Conservation (phyloP, 2,113 vertebrate species). For the Coryphaenoides rupestris region DNA sequence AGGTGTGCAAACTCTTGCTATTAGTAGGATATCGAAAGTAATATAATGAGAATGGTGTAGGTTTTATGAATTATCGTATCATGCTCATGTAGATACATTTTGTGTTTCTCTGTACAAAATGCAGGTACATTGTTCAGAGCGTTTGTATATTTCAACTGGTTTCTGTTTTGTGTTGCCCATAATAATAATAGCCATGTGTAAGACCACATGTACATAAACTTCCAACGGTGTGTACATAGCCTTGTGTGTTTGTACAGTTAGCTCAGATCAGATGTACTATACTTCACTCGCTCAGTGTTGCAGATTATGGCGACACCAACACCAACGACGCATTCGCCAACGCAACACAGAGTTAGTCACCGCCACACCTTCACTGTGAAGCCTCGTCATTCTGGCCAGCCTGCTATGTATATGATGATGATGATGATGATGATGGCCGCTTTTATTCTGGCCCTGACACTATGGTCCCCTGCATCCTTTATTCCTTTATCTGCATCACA, state of each 20-base stretch:
- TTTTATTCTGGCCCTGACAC: slow-evolving; percentile 46
- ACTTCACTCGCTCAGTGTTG: slow-evolving; percentile 44
- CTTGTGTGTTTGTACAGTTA: slow-evolving; percentile 55
- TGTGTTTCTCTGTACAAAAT: too few relatives aligned
- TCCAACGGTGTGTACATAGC: slow-evolving; percentile 55
- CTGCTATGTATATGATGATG: slow-evolving; percentile 32
- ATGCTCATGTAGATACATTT: too few relatives aligned
- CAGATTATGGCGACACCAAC: slow-evolving; percentile 25
- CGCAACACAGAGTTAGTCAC: slow-evolving; percentile 49
- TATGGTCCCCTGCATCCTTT: slow-evolving; percentile 38
- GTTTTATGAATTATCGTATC: too few relatives aligned
- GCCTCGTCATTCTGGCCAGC: slow-evolving; percentile 56
- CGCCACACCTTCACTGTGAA: slow-evolving; percentile 76
- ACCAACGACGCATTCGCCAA: slow-evolving; percentile 30
- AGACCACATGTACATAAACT: slow-evolving; percentile 40
- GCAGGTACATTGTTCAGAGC: slow-evolving; percentile 22
- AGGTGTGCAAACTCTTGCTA: slow-evolving; percentile 18
- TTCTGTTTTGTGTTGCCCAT: slow-evolving; percentile 22
- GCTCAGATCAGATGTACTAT: slow-evolving; percentile 38
- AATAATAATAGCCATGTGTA: slow-evolving; percentile 29
- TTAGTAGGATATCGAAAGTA: slow-evolving; percentile 24
- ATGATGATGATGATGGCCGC: too few relatives aligned
- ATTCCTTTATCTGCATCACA: too few relatives aligned
- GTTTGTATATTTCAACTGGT: slow-evolving; percentile 29
- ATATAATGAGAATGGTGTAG: slow-evolving; percentile 12